These are phyloP conservation scores for Nomada fucata DNA, from an alignment of 2,888 invertebrate genomes.

Conservation along the genomic window DNA sequence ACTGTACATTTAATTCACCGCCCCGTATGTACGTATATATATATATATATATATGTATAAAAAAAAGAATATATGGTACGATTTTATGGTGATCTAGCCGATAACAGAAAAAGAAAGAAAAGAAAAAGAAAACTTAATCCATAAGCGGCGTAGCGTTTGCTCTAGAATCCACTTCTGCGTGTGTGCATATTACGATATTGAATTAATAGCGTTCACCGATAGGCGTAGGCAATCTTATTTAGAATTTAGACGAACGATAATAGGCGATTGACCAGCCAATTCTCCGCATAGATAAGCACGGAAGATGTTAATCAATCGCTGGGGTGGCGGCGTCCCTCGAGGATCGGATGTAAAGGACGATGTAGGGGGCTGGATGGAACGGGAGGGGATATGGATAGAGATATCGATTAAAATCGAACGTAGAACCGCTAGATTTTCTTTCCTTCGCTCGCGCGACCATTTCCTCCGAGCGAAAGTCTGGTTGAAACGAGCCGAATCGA, in stretches of 20 bases:
- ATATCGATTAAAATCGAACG: constrained; percentile 24
- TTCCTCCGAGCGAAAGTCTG: not conserved
- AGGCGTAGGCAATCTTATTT: constrained; percentile 33
- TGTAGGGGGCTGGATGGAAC: not conserved
- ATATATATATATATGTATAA: constrained; percentile 41
- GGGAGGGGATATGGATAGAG: not conserved
- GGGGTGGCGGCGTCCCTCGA: not conserved
- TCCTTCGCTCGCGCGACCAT: constrained; percentile 25
- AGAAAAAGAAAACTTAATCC: not conserved
- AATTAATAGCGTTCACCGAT: constrained; percentile 40
- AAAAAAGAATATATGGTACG: constrained; percentile 5
- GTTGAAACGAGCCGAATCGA: not conserved
- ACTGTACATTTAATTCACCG: constrained; percentile 28
- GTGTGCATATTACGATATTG: constrained; percentile 48
- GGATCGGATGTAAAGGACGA: constrained; percentile 5
- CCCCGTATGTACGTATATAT: constrained; percentile 58
- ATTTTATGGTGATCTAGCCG: constrained; percentile 30
- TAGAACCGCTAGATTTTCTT: constrained; percentile 57
- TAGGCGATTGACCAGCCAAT: constrained; percentile 5
- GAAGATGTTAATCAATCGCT: not conserved
- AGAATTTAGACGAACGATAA: too few relatives aligned
- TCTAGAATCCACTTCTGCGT: constrained; percentile 50
- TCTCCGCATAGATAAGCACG: constrained; percentile 31
- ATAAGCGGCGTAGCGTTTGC: constrained; percentile 47
- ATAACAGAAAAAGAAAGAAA: not conserved